phyloP scores from a whole-genome alignment of 1,140 invertebrate genomes.

The Hormaphis cornu region DNA sequence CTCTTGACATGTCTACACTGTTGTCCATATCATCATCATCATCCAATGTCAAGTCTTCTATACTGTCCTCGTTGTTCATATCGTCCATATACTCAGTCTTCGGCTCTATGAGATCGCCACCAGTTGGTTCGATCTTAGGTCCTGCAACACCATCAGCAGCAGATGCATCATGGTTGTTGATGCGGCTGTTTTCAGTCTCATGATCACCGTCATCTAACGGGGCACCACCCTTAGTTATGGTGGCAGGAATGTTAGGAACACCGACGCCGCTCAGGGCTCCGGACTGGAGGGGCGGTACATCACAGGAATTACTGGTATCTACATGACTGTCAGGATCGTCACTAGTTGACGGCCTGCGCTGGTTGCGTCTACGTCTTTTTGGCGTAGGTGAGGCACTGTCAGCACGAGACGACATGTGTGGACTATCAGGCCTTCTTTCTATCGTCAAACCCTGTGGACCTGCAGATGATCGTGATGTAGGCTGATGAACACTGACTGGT shows the following conservation, averaged over 20 bases:
- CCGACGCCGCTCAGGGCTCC: slow-evolving; percentile 34
- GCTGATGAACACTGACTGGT: slow-evolving; percentile 24
- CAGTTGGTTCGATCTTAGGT: slow-evolving; percentile 38
- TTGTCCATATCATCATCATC: slow-evolving; percentile 60
- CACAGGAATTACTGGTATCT: slow-evolving; percentile 38
- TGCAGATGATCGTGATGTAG: slow-evolving; percentile 31
- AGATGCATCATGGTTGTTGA: slow-evolving; percentile 30
- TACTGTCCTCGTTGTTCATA: slow-evolving; percentile 57
- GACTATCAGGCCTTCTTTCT: slow-evolving; percentile 34
- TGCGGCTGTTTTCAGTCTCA: slow-evolving; percentile 32
- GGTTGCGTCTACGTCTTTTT: slow-evolving; percentile 37
- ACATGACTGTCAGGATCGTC: slow-evolving; percentile 37
- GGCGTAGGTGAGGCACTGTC: slow-evolving; percentile 39
- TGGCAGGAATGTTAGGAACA: slow-evolving; percentile 39
- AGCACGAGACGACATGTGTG: slow-evolving; percentile 35
- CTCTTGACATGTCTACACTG: slow-evolving; percentile 44
- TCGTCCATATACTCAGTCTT: slow-evolving; percentile 68
- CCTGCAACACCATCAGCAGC: slow-evolving; percentile 33
- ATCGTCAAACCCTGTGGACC: slow-evolving; percentile 28
- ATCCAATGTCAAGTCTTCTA: slow-evolving; percentile 71
- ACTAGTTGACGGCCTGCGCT: slow-evolving; percentile 38
- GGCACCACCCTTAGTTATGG: slow-evolving; percentile 34
- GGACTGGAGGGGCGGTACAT: slow-evolving; percentile 37
- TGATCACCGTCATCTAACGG: slow-evolving; percentile 31
- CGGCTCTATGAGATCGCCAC: slow-evolving; percentile 48